Conservation (phyloP, 2,797 vertebrate species). For the Loris lydekkerianus region DNA sequence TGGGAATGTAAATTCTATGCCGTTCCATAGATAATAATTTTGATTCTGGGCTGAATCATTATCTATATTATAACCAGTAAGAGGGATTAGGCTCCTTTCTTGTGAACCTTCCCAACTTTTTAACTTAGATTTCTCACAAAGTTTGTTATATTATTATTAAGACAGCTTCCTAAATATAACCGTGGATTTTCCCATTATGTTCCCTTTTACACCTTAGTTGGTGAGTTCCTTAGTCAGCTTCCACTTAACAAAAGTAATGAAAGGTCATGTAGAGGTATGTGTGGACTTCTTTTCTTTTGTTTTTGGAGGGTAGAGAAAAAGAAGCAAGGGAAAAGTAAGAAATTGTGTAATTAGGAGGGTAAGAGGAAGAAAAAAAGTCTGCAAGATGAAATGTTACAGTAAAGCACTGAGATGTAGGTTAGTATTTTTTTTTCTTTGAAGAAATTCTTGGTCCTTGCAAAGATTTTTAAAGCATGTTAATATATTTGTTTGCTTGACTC, state of each 20-base stretch:
- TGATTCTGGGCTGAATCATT: slow-evolving; percentile 46
- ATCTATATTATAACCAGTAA: slow-evolving; percentile 25
- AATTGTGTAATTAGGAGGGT: slow-evolving; percentile 24
- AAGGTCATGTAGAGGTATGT: background rate
- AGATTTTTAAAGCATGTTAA: slow-evolving; percentile 53
- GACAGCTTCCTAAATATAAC: slow-evolving; percentile 53
- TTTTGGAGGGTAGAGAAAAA: background rate
- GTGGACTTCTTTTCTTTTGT: background rate
- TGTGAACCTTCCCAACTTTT: background rate
- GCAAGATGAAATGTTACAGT: slow-evolving; percentile 54
- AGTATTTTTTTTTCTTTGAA: slow-evolving; percentile 3
- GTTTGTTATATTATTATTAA: slow-evolving; percentile 46
- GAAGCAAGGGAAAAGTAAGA: background rate
- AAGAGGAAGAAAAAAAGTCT: background rate
- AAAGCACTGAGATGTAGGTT: slow-evolving; percentile 32
- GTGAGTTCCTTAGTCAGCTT: slow-evolving; percentile 46
- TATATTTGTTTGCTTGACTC: slow-evolving; percentile 17
- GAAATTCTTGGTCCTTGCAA: slow-evolving; percentile 35
- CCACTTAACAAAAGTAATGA: slow-evolving; percentile 46
- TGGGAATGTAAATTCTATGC: background rate
- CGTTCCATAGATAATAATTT: background rate
- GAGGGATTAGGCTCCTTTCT: slow-evolving; percentile 24
- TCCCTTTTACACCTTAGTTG: slow-evolving; percentile 19
- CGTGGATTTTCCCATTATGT: slow-evolving; percentile 16
- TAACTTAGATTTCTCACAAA: slow-evolving; percentile 17